Percentiles rank a stretch among this genome's conserved stretches.
These are phyloP conservation scores for Coelinius sp. DNA, from an alignment of 2,888 invertebrate genomes.

Conservation along the genomic window DNA sequence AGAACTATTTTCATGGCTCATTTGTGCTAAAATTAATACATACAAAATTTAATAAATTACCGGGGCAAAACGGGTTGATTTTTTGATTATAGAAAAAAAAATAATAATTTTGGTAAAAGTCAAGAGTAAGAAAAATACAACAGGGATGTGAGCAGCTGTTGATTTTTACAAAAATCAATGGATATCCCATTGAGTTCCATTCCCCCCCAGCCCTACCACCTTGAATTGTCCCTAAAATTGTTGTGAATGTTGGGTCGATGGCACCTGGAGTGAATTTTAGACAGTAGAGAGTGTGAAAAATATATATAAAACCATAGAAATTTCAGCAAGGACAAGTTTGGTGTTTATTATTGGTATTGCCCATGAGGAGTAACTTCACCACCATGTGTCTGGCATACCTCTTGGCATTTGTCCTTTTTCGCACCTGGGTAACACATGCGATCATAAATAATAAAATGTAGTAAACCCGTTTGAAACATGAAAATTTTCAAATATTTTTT, in stretches of 20 bases:
- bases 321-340: background rate
- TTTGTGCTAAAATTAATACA: background rate
- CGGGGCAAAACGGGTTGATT: background rate
- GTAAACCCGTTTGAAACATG: background rate
- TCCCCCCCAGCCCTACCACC: background rate
- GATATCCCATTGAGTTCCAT: slow-evolving; percentile 31
- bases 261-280: no score
- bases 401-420: slow-evolving; percentile 50
- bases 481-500: background rate
- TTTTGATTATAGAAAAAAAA: no score
- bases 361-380: background rate
- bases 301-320: slow-evolving; percentile 10
- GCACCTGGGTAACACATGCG: slow-evolving; percentile 64
- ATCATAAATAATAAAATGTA: slow-evolving; percentile 12
- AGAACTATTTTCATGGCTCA: background rate
- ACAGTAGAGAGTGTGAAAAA: no score
- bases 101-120: no score
- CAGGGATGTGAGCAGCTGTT: slow-evolving; percentile 37
- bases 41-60: background rate
- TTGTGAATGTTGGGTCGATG: slow-evolving; percentile 15
- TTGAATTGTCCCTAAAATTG: slow-evolving; percentile 32
- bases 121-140: no score
- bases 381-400: slow-evolving; percentile 33
- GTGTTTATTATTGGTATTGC: slow-evolving; percentile 14
- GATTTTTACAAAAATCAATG: slow-evolving; percentile 39